Evolutionary conservation across 2,797 vertebrate genomes (phyloP), one percentile per base, ranked within the genome.

Genomic region (Kryptopterus vitreolus): DNA sequence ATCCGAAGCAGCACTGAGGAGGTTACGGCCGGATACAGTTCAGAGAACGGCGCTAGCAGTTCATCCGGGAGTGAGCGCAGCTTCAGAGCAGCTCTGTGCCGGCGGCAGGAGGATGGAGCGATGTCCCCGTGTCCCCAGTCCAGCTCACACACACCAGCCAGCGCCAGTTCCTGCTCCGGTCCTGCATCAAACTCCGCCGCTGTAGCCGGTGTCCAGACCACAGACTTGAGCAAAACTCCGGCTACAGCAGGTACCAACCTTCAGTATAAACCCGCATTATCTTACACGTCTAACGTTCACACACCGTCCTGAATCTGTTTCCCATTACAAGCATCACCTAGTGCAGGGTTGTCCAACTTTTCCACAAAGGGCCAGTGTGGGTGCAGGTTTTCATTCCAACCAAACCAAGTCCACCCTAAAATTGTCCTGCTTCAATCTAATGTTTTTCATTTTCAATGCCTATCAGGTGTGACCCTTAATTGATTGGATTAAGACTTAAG

Each of bases 1-100:
- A 86, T 90, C 65, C 59, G 68, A 11, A 93, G 90, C 77, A 93
- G 91, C 83, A 92, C 92, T 35, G 92, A 93, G 12, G 93, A 94
- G 82, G 74, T 92, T 33, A 88, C 87, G 0, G 69, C 83, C 12
- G 87, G 86, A 0, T 85, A 83, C 35, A 84, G 78, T 57, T 80
- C 87, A 16, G 73, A 85, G 53, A 78, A 85, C 52, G 59, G 70
- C 12, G 73, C 29, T 15, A 88, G 33, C 57, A 81, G 22, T 59
- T 66, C 31, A 57, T 84, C 62, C 4, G 83, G 10, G 63, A 75
- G n/a, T 15, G 78, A 62, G 26, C 76, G 76, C 55, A 52, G 71
- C 83, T 83, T 0, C 80, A 83, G 10, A 81, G 88, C 0, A 73
- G 65, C n/a, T 75, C 33, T 10, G 82, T 12, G 16, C 50, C 88